Base-by-base conservation (phyloP, 2,888 invertebrate species). In the Asteroscopus sphinx region DNA sequence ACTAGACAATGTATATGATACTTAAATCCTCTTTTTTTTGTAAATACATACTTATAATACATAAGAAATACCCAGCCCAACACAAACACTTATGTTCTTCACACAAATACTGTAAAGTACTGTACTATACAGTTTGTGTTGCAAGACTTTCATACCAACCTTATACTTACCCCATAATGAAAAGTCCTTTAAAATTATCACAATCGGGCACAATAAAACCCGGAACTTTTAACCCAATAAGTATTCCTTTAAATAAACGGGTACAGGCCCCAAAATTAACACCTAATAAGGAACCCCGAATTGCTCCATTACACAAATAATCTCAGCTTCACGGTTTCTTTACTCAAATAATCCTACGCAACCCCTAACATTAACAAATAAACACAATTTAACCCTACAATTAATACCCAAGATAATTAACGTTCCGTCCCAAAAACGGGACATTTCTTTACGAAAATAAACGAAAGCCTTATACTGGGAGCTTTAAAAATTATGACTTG, bases 401-500 rank as follows among this genome's bases (percentile, higher is more conserved):
- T 73, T 76, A 76, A 73, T 76, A 68, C 51, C 47, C 47, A 36
- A 53, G 56, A 63, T 49, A 76, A 74, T 73, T 67, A 67, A 68
- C 40, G 53, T 35, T n/a, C 42, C 45, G 37, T 16, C 11, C 26
- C 54, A 39, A 44, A 49, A 57, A 37, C 44, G 49, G 36, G 70
- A 69, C 60, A 70, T 76, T 70, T 70, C 74, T 74, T 73, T 67
- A 48, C 52, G 52, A 64, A 73, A 73, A 73, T 68, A 68, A 67
- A 68, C 54, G 58, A 59, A 62, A 66, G 51, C 30, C 48, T 53
- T 55, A n/a, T 47, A 67, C 59, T 68, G 60, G 51, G 37, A 42
- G 82, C 74, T 77, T 74, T 76, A 86, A 90, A 89, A 90, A 91
- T 89, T 86, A 87, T 89, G 88, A 89, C 85, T 88, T 89, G 87